phyloP scores from a whole-genome alignment of 1,140 invertebrate genomes.

The Ridgeia piscesae region DNA sequence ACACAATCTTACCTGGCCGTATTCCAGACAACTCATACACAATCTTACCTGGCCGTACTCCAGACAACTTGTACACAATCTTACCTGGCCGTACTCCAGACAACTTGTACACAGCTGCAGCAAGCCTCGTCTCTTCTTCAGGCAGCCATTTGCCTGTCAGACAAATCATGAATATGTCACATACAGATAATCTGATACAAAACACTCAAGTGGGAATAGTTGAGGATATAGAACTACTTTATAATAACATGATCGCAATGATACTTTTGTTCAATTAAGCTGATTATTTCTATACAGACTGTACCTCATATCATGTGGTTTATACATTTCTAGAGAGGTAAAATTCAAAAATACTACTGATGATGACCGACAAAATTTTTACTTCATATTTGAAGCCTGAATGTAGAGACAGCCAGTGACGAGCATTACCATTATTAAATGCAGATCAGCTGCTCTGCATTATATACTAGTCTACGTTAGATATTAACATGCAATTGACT shows the following conservation, averaged over 20 bases:
- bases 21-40: conserved; percentile 58
- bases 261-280: neutral
- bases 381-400: neutral
- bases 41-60: conserved; percentile 53
- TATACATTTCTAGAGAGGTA: neutral
- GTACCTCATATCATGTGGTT: neutral
- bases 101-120: conserved; percentile 59
- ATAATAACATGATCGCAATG: neutral
- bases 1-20: conserved; percentile 51
- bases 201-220: neutral
- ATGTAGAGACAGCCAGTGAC: neutral
- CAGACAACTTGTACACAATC: conserved; percentile 46
- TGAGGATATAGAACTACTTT: neutral
- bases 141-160: conserved; percentile 59
- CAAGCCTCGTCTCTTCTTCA: conserved; percentile 58
- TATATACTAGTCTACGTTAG: neutral
- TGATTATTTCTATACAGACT: neutral
- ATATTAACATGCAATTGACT: neutral
- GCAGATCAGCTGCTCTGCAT: too few relatives aligned
- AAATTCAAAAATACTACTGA: neutral
- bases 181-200: neutral
- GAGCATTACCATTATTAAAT: neutral
- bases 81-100: conserved; percentile 56
- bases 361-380: conserved; percentile 13
- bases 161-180: neutral